These are phyloP conservation scores for Oreochromis spilurus DNA, from an alignment of 2,113 vertebrate species.

Conservation along the genomic window DNA sequence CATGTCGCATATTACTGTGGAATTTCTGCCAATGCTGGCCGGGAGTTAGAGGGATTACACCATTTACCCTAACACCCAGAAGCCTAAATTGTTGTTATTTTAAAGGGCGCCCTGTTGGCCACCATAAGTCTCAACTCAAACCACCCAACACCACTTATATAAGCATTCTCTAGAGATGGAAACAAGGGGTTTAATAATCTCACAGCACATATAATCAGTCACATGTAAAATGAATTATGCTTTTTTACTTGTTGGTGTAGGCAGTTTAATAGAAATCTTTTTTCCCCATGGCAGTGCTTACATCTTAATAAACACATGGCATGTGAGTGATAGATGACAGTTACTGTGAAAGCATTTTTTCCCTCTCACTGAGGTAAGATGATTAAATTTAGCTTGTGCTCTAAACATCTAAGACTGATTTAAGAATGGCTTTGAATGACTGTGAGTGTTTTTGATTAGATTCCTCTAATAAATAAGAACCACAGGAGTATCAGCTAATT, in stretches of 20 bases:
- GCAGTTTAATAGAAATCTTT: neutral
- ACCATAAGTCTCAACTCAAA: neutral
- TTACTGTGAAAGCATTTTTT: neutral
- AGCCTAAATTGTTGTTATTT: constrained; percentile 51
- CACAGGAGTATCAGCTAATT: neutral
- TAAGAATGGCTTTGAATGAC: neutral
- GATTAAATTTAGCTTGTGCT: neutral
- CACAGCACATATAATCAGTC: neutral
- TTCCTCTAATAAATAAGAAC: neutral
- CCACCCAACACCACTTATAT: constrained; percentile 23
- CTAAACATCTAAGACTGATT: neutral
- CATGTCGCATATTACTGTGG: constrained; percentile 64
- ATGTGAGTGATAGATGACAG: neutral
- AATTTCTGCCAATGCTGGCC: constrained; percentile 60
- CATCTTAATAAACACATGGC: neutral
- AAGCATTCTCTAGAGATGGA: neutral
- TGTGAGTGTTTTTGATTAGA: neutral
- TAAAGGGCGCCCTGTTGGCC: constrained; percentile 38
- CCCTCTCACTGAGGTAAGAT: neutral
- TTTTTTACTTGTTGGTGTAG: neutral
- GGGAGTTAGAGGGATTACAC: constrained; percentile 70
- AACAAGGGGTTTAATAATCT: neutral
- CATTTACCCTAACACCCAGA: constrained; percentile 62
- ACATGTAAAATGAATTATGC: neutral
- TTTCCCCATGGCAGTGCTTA: neutral